These are phyloP conservation scores for Tetraneura akinire DNA, from an alignment of 1,140 invertebrate genomes.

Conservation along the genomic window DNA sequence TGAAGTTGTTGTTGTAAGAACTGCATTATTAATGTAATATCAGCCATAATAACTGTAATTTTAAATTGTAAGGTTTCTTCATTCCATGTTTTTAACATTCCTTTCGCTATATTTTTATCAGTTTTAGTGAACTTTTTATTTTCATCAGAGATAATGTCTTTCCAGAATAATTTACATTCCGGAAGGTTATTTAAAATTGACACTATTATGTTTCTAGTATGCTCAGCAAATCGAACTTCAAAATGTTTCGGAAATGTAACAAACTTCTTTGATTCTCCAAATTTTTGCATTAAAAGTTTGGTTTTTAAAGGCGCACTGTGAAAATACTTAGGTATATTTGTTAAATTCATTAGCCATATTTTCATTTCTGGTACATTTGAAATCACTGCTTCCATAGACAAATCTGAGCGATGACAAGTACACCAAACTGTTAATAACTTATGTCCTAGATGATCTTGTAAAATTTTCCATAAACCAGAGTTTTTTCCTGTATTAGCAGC, in stretches of 20 bases:
- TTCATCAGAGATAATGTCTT: neutral
- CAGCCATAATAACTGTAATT: slow-evolving; percentile 5
- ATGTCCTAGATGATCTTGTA: slow-evolving; percentile 15
- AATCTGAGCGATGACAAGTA: slow-evolving; percentile 9
- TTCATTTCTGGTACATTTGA: slow-evolving; percentile 13
- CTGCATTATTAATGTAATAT: slow-evolving; percentile 12
- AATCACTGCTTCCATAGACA: neutral
- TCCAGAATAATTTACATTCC: slow-evolving; percentile 4
- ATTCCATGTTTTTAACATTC: slow-evolving; percentile 22
- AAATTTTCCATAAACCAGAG: slow-evolving; percentile 14
- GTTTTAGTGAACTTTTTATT: neutral
- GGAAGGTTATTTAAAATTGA: slow-evolving; percentile 20
- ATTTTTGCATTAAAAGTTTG: neutral
- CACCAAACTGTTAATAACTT: slow-evolving; percentile 20
- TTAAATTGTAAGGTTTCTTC: neutral
- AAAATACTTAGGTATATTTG: neutral
- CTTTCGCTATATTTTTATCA: neutral
- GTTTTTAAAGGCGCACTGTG: neutral
- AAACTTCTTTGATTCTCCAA: neutral
- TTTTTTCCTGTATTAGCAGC: slow-evolving; percentile 22
- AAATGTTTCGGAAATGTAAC: slow-evolving; percentile 6
- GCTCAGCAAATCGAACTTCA: slow-evolving; percentile 28
- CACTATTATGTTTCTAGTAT: neutral
- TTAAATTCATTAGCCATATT: slow-evolving; percentile 21
- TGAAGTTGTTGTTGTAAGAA: neutral